Conservation (phyloP, 2,888 invertebrate genomes). For the Cryptocephalus moraei region DNA sequence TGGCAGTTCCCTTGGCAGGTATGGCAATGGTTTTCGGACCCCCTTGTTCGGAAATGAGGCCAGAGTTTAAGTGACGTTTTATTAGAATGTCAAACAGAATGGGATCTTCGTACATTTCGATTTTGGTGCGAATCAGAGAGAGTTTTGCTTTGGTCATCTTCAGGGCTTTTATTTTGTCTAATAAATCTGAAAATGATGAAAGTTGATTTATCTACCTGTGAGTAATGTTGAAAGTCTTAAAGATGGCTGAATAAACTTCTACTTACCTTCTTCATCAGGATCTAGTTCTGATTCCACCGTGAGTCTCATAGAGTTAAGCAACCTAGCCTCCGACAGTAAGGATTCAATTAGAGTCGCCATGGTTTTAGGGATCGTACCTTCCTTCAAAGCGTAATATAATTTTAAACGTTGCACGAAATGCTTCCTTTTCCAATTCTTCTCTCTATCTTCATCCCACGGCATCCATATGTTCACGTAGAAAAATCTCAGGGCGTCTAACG, state of each 20-base stretch:
- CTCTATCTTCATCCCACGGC: constrained; percentile 61
- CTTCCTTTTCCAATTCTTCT: constrained; percentile 46
- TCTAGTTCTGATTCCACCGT: no score
- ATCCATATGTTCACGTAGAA: constrained; percentile 57
- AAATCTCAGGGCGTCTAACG: constrained; percentile 55
- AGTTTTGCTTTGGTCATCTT: no score
- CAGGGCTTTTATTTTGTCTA: no score
- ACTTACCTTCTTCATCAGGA: constrained; percentile 15
- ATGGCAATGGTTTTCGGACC: constrained; percentile 36
- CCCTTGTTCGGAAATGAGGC: constrained; percentile 6
- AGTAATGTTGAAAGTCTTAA: no score
- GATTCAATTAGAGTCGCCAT: constrained; percentile 43
- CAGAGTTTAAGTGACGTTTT: constrained; percentile 19
- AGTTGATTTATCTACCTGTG: no score
- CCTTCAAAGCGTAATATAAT: constrained; percentile 48
- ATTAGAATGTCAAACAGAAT: constrained; percentile 43
- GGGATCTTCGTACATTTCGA: constrained; percentile 51
- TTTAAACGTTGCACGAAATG: constrained; percentile 36
- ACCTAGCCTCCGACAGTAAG: constrained; percentile 44
- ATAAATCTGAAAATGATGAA: no score
- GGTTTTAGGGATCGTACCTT: constrained; percentile 41
- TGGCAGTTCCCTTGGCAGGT: constrained; percentile 38
- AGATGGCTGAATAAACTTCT: neutral
- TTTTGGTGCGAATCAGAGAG: constrained; percentile 42
- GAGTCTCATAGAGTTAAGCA: constrained; percentile 25